Percentiles rank a stretch among this genome's conserved stretches.
Evolutionary conservation across 2,888 invertebrate species (phyloP).

Genomic region (Nephrotoma appendiculata): DNA sequence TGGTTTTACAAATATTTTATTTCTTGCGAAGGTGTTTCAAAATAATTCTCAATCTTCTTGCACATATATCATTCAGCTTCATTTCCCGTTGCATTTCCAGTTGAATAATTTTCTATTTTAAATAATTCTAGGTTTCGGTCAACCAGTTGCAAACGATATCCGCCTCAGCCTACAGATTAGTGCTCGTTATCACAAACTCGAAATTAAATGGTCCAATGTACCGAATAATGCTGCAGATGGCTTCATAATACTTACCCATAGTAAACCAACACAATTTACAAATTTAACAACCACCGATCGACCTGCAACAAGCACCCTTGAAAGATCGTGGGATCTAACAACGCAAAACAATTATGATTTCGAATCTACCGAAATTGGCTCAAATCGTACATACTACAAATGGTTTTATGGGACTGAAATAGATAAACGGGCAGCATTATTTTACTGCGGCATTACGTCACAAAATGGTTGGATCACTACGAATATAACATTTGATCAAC

Average conservation of each 20-base stretch:
- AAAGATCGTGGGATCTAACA: background rate
- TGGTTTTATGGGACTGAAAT: conserved; percentile 22
- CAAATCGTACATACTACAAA: conserved; percentile 1
- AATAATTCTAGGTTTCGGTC: background rate
- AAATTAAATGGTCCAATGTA: background rate
- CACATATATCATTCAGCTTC: too few relatives aligned
- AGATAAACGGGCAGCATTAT: conserved; percentile 20
- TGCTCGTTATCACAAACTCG: background rate
- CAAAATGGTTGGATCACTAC: conserved; percentile 27
- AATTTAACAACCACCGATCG: background rate
- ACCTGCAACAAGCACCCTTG: background rate
- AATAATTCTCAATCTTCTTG: too few relatives aligned
- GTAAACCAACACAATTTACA: background rate
- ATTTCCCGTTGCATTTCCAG: too few relatives aligned
- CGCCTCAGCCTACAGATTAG: background rate
- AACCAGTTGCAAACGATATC: background rate
- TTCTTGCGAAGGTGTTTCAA: too few relatives aligned
- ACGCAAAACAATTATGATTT: background rate
- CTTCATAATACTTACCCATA: background rate
- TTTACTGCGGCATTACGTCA: conserved; percentile 17
- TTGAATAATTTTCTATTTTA: too few relatives aligned
- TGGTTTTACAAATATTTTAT: too few relatives aligned
- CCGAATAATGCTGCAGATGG: background rate
- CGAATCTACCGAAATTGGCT: background rate
- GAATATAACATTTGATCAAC: conserved; percentile 25